These are phyloP conservation scores for Lepas anatifera DNA, from an alignment of 2,888 invertebrate species.

Conservation along the genomic window DNA sequence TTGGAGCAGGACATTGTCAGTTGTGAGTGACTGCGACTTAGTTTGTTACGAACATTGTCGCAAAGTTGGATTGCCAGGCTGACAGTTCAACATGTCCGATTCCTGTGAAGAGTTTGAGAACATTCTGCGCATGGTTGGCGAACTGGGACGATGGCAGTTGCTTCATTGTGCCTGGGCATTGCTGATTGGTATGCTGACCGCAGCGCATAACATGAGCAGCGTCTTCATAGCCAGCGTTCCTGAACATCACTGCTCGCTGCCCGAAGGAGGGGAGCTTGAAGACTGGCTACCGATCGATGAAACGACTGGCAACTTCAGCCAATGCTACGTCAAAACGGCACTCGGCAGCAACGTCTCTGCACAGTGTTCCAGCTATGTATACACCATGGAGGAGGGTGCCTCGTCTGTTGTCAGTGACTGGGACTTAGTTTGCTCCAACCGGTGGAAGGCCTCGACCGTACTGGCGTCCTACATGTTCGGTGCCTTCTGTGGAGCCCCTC, in stretches of 20 bases:
- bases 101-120: conserved; percentile 19
- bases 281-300: neutral
- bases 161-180: conserved; percentile 12
- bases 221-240: conserved; percentile 13
- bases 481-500: conserved; percentile 23
- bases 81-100: too few relatives aligned
- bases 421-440: conserved; percentile 22
- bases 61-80: too few relatives aligned
- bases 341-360: conserved; percentile 7
- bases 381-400: conserved; percentile 15
- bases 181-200: conserved; percentile 6
- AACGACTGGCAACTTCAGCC: conserved; percentile 5
- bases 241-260: conserved; percentile 7
- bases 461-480: conserved; percentile 23
- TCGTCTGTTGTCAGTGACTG: conserved; percentile 21
- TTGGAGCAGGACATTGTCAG: too few relatives aligned
- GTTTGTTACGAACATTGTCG: too few relatives aligned
- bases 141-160: conserved; percentile 16
- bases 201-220: neutral
- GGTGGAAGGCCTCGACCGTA: conserved; percentile 20
- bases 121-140: conserved; percentile 14
- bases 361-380: conserved; percentile 12
- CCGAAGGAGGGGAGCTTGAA: conserved; percentile 9
- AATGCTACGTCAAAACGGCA: neutral
- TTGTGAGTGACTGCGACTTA: too few relatives aligned